phyloP scores from a whole-genome alignment of 2,888 invertebrate genomes.

The Lampropteryx suffumata region DNA sequence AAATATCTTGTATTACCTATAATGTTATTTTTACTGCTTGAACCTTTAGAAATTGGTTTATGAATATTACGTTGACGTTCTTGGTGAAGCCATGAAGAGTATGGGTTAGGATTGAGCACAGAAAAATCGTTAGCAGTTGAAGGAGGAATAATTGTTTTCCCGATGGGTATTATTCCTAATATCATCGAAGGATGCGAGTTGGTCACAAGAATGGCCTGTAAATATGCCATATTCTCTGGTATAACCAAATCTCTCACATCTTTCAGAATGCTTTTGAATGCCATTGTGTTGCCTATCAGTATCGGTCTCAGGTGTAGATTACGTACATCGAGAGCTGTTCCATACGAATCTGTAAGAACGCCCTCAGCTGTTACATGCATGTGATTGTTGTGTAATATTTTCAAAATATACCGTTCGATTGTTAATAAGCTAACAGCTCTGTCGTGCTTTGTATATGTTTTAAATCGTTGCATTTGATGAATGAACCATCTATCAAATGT shows the following conservation, averaged over 20 bases:
- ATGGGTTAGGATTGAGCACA: neutral
- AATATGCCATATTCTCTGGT: slow-evolving; percentile 38
- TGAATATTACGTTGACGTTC: neutral
- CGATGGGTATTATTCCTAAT: slow-evolving; percentile 57
- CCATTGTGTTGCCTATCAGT: slow-evolving; percentile 49
- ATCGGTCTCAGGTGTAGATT: slow-evolving; percentile 55
- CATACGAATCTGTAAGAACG: slow-evolving; percentile 42
- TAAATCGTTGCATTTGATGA: slow-evolving; percentile 35
- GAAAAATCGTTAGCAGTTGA: slow-evolving; percentile 2
- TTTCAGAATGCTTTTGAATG: slow-evolving; percentile 31
- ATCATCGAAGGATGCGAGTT: slow-evolving; percentile 48
- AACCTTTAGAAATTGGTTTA: neutral
- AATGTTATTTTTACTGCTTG: neutral
- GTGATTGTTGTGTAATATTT: slow-evolving; percentile 47
- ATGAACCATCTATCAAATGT: slow-evolving; percentile 51
- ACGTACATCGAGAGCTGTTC: slow-evolving; percentile 39
- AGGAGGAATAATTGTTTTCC: slow-evolving; percentile 35
- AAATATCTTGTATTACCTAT: neutral
- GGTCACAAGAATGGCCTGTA: slow-evolving; percentile 53
- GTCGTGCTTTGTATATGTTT: slow-evolving; percentile 16
- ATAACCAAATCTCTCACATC: neutral
- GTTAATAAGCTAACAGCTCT: slow-evolving; percentile 26
- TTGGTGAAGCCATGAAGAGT: neutral
- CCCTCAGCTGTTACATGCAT: slow-evolving; percentile 44
- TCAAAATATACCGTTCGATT: slow-evolving; percentile 42